Evolutionary conservation across 2,797 vertebrate genomes (phyloP), one percentile per base, ranked within the genome.

Genomic region (Gila robusta): DNA sequence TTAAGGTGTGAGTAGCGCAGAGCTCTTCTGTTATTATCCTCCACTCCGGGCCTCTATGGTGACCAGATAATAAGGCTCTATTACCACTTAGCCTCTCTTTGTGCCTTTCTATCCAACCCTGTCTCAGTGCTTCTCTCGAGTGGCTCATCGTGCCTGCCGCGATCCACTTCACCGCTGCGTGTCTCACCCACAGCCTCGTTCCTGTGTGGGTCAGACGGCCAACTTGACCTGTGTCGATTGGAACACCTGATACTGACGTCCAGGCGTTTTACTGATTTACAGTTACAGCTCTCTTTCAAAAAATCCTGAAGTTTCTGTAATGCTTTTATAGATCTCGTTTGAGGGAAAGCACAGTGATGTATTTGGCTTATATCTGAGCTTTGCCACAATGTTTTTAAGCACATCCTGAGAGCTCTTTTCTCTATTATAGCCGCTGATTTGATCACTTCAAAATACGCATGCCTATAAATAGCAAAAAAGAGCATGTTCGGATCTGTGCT

Each of bases 211-310:
- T 93, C 93, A 93, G 89, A 88, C 86, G 86, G 79, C 83, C 94
- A 93, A 92, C 94, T 94, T 92, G 94, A 95, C 93, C 94, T 37
- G 3, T 86, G 92, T 93, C 90, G 88, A 96, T 95, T 93, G 92
- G 37, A 91, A 93, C 92, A 93, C 91, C 92, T 94, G 93, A 94
- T 94, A 90, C 86, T 86, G 76, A 72, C 71, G 62, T 56, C 86
- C 76, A 82, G 71, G 64, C 83, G 56, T 88, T 89, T 84, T 79
- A 62, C 79, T 88, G 85, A 91, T 88, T 88, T 88, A 84, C 84
- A 82, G 87, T 85, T 78, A 73, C 62, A 71, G 6, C 77, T 89
- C 64, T 86, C 62, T 84, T 82, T 67, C 37, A n/a, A 80, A 64
- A 84, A 83, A 74, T 64, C 62, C 77, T 49, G 32, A 62, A 66